Base-by-base conservation (phyloP, 1,140 invertebrate genomes). In the Leptoteleia sp. region DNA sequence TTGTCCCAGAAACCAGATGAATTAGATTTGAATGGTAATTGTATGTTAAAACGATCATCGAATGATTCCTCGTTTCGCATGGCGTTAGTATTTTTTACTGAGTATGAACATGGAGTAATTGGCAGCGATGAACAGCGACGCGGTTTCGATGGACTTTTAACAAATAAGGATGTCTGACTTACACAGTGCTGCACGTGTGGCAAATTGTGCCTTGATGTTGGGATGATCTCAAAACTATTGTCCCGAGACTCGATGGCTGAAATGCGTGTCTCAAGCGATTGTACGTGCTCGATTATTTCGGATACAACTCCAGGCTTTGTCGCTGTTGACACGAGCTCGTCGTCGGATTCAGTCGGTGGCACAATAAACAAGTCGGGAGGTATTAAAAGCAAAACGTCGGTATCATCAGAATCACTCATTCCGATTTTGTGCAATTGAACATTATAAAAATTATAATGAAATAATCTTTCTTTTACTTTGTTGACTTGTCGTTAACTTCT, bases 331-430 rank as follows among this genome's bases (percentile, higher is more conserved):
- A 84, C 8, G 85, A 79, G 16, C 81, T 89, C 78, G 68, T 90
- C 85, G n/a, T 92, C 91, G 4, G 91, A 91, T 3, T 90, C 91
- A 12, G 92, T 91, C 33, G 87, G 90, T 8, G 83, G 85, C 25
- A 93, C 89, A 27, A 91, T 75, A 82, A 94, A 94, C 73, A 94
- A 92, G 86, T 94, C 92, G 6, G 94, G 94, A 48, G 94, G 94
- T 84, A 95, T 94, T 61, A 94, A 87, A 68, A 96, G 84, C 61
- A 96, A 89, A 77, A 94, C 91, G 87, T 96, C 94, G 3, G 94
- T 96, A 86, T 95, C 94, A 91, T 95, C 94, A 59, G 94, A 93
- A 84, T 95, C 94, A 92, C 94, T 95, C 94, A 95, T 95, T 83
- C 45, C 72, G 73, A 50, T 48, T 35, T 45, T 29, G 4, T 6